These are phyloP conservation scores for Caenorhabditis inopinata DNA, from an alignment of 1,140 invertebrate genomes.

Conservation along the genomic window DNA sequence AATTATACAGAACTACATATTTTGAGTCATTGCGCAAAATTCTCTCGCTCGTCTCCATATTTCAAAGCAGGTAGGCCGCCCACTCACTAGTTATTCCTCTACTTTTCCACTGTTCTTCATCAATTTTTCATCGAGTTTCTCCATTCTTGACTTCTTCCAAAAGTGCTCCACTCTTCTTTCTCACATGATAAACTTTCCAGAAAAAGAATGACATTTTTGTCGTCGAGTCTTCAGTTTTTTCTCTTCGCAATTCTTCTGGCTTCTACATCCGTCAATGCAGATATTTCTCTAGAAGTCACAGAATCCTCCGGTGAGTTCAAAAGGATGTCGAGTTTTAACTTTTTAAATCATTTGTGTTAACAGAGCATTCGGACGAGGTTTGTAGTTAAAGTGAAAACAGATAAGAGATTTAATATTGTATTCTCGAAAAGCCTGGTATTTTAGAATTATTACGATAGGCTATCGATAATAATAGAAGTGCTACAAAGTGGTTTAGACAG, in stretches of 20 bases:
- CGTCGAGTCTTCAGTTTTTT: not conserved
- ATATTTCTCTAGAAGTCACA: not conserved
- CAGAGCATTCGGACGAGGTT: not conserved
- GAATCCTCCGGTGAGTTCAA: constrained; percentile 2
- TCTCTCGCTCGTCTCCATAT: not conserved
- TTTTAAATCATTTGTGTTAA: too few relatives aligned
- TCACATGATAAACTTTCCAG: not conserved
- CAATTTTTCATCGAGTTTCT: not conserved
- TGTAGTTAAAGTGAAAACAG: not conserved
- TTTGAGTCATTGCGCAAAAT: not conserved
- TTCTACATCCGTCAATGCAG: not conserved
- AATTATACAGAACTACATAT: too few relatives aligned
- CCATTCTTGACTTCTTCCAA: not conserved
- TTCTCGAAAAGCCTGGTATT: too few relatives aligned
- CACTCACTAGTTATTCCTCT: constrained; percentile 5
- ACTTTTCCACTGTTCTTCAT: not conserved
- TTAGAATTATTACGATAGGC: too few relatives aligned
- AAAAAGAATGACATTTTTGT: not conserved
- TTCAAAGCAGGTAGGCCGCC: not conserved
- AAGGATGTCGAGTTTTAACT: not conserved
- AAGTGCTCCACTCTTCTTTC: not conserved
- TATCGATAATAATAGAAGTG: too few relatives aligned
- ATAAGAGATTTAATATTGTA: not conserved
- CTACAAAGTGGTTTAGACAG: too few relatives aligned
- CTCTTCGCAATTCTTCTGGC: not conserved